Percentiles rank a stretch among this genome's conserved stretches.
phyloP scores from a whole-genome alignment of 2,888 invertebrate genomes.

The Desoria tigrina region DNA sequence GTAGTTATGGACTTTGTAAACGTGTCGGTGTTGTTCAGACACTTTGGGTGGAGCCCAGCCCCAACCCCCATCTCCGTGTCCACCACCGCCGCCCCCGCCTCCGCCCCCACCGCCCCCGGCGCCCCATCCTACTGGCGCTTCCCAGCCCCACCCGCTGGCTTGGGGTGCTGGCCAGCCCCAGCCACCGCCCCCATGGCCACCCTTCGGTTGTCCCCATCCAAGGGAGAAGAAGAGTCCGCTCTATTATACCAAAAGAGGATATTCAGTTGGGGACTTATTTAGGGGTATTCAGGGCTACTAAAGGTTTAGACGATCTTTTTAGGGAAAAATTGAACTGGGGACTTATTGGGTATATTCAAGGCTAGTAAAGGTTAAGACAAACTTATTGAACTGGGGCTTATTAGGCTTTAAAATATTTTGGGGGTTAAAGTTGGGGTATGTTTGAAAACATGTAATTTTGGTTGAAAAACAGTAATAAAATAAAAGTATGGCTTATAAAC shows the following conservation, averaged over 20 bases:
- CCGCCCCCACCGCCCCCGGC: not conserved
- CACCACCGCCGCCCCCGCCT: conserved; percentile 21
- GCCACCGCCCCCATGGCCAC: not conserved
- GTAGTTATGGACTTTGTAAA: conserved; percentile 41
- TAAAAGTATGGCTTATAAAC: not conserved
- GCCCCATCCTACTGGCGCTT: no score
- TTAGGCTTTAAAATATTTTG: not conserved
- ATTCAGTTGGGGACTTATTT: not conserved
- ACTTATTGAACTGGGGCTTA: no score
- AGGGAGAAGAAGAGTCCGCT: conserved; percentile 7
- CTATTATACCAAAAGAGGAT: conserved; percentile 7
- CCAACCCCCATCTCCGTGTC: not conserved
- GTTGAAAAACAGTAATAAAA: not conserved
- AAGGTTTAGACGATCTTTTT: not conserved
- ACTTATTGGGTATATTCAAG: no score
- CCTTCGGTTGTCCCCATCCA: conserved; percentile 2
- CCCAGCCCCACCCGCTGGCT: no score
- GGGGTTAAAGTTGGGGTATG: not conserved
- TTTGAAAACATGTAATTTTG: not conserved
- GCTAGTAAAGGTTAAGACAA: no score
- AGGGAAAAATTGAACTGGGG: not conserved
- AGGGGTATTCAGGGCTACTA: not conserved
- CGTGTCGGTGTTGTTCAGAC: conserved; percentile 42
- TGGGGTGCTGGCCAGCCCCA: no score
- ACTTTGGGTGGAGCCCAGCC: conserved; percentile 45